Percentiles rank a stretch among this genome's conserved stretches.
Conservation (phyloP, 2,888 invertebrate species). For the Cryptus viduatorius region DNA sequence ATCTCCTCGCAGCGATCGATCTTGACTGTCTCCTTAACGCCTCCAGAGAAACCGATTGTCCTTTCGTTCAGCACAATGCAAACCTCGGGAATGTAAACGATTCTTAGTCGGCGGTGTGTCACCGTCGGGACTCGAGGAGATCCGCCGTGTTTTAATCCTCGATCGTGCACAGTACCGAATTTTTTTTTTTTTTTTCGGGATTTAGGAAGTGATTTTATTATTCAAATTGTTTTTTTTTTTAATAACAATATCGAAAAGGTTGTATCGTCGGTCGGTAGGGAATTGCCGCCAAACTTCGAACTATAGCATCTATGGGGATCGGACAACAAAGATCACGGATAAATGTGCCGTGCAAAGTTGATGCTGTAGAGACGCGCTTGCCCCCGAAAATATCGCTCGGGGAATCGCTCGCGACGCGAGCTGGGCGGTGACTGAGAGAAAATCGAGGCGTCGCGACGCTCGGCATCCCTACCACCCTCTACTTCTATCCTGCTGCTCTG, state of each 20-base stretch:
- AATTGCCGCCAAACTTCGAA: not conserved
- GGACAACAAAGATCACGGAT: constrained; percentile 16
- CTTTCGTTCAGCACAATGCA: constrained; percentile 46
- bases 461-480: constrained; percentile 75
- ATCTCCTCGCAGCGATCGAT: constrained; percentile 93
- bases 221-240: not conserved
- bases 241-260: not conserved
- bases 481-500: constrained; percentile 25
- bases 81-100: constrained; percentile 20
- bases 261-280: constrained; percentile 12
- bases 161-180: constrained; percentile 28
- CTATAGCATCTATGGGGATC: not conserved
- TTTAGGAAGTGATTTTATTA: not conserved
- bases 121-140: not conserved
- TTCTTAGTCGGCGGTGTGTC: constrained; percentile 9
- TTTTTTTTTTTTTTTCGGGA: not conserved
- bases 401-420: constrained; percentile 70
- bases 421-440: constrained; percentile 83
- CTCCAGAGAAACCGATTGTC: constrained; percentile 88
- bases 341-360: constrained; percentile 28
- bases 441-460: constrained; percentile 79
- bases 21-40: constrained; percentile 93
- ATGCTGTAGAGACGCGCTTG: constrained; percentile 65
- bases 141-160: constrained; percentile 21
- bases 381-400: constrained; percentile 38